Evolutionary conservation across 1,140 invertebrate genomes (phyloP), one percentile per base, ranked within the genome.

Genomic region (Ceratosolen solmsi): DNA sequence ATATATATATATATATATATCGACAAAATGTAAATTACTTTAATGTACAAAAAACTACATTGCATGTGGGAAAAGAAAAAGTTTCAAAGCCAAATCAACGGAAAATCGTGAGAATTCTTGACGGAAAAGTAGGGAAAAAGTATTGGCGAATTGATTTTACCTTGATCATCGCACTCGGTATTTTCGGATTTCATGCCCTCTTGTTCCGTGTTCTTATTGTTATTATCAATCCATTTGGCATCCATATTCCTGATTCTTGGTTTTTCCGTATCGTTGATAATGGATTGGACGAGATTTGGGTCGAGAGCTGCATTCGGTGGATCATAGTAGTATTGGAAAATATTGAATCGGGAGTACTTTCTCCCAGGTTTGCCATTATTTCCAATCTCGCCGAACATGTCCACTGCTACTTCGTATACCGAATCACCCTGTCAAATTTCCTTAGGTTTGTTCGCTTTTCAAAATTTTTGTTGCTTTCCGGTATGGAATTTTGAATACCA

Each of bases 321-420:
- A 84, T 92, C 88, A 76, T 92, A 92, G 84, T 92, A 93, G 86
- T 92, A 93, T 78, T 92, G 91, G 84, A 93, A 92, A 60, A 89
- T 87, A 87, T 92, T 93, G 82, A 89, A 93, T 79, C 60, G 60
- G 60, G 30, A 9, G 15, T 65, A 36, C 60, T 65, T 33, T 22
- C 11, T 11, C 2, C 0, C 27, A 13, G 27, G 30, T 65, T 36
- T 33, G 30, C 33, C 33, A 9, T 65, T 65, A 33, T 8, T 65
- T 17, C 25, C 60, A 3, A 4, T 27, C 11, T 65, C 60, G 30
- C 30, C 20, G 15, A 65, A 36, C 4, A 65, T 36, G 30, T 65
- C 60, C 60, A 36, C 60, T 36, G 25, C 27, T 60, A 15, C 60
- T 33, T 65, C 60, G 17, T 36, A 36, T 17, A 65, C 27, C 15